Conservation (phyloP, 2,113 vertebrate genomes). For the Ptychochromis oligacanthus region DNA sequence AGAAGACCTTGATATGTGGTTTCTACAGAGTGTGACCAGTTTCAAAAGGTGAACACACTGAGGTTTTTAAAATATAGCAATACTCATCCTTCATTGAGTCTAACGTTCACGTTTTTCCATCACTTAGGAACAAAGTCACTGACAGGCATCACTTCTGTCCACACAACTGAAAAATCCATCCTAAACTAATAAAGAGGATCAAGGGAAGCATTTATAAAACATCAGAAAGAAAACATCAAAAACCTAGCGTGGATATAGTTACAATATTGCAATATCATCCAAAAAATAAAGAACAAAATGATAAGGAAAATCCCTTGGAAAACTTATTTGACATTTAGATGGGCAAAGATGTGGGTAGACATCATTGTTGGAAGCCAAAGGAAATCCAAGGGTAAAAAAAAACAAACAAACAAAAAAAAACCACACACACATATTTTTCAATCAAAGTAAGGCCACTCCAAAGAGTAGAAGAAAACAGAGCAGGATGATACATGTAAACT, state of each 20-base stretch:
- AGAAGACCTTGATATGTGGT: constrained; percentile 16
- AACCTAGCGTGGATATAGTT: neutral
- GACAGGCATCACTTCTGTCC: neutral
- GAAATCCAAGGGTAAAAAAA: constrained; percentile 13
- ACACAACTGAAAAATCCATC: neutral
- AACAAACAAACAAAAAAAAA: neutral
- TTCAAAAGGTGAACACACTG: constrained; percentile 26
- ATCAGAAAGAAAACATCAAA: constrained; percentile 9
- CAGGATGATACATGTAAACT: constrained; percentile 50
- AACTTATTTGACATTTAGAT: constrained; percentile 24
- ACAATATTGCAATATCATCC: neutral
- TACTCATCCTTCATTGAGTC: constrained; percentile 9
- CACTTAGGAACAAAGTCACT: constrained; percentile 12
- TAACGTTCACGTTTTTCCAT: constrained; percentile 25
- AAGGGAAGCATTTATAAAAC: constrained; percentile 11
- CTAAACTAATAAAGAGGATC: neutral
- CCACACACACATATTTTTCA: neutral
- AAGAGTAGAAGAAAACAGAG: constrained; percentile 34
- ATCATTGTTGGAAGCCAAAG: constrained; percentile 21
- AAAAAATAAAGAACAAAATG: constrained; percentile 30
- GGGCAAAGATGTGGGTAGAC: constrained; percentile 13
- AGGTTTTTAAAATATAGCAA: constrained; percentile 4
- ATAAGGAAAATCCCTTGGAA: constrained; percentile 32
- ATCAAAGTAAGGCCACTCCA: constrained; percentile 74
- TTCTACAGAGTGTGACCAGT: constrained; percentile 1